Conservation (phyloP, 2,797 vertebrate genomes). For the Tenualosa ilisha region DNA sequence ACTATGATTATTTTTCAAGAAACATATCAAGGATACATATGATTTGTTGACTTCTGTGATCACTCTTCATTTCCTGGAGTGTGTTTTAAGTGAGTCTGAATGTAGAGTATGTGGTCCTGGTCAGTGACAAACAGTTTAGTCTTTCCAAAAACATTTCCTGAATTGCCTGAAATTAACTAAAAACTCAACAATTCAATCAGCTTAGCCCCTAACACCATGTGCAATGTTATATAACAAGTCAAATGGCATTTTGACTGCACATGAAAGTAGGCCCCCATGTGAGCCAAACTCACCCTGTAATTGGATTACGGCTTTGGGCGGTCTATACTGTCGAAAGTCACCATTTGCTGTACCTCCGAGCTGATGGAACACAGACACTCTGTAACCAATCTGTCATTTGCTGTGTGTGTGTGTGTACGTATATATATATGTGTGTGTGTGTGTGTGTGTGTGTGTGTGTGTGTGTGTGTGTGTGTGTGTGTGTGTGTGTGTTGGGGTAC, state of each 20-base stretch:
- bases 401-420: neutral
- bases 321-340: slow-evolving; percentile 21
- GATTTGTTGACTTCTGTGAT: neutral
- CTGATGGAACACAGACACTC: slow-evolving; percentile 19
- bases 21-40: neutral
- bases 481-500: neutral
- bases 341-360: neutral
- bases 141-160: neutral
- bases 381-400: slow-evolving; percentile 18
- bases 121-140: neutral
- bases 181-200: neutral
- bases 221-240: slow-evolving; percentile 22
- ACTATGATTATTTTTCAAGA: neutral
- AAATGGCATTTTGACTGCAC: neutral
- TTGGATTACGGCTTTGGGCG: slow-evolving; percentile 18
- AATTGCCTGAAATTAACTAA: neutral
- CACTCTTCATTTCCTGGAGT: neutral
- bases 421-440: too few relatives aligned
- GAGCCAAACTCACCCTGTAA: slow-evolving; percentile 7
- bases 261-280: neutral
- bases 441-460: too few relatives aligned
- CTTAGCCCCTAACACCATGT: neutral
- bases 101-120: neutral
- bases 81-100: slow-evolving; percentile 5
- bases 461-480: too few relatives aligned